Percentiles rank a stretch among this genome's conserved stretches.
Evolutionary conservation across 2,888 invertebrate species (phyloP).

Genomic region (Melolontha melolontha): DNA sequence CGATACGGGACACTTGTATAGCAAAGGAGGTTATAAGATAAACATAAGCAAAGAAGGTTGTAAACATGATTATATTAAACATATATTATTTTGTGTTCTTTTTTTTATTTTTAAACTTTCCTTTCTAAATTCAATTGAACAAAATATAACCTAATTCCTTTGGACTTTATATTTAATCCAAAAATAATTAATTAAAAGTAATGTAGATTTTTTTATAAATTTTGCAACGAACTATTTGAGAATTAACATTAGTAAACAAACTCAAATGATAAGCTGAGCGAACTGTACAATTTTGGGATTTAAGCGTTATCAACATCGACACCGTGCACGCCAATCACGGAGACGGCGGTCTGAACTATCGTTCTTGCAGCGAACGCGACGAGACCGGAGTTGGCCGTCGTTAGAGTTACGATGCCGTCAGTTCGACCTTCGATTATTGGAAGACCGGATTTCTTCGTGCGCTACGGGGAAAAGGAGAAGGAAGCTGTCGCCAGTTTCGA

Average conservation of each 20-base stretch:
- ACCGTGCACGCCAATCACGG: conserved; percentile 65
- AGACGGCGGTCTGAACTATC: conserved; percentile 63
- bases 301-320: conserved; percentile 63
- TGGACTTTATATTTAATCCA: no score
- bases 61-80: no score
- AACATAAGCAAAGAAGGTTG: no score
- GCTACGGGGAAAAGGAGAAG: conserved; percentile 81
- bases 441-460: conserved; percentile 81
- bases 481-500: conserved; percentile 85
- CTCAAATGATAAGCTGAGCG: conserved; percentile 50
- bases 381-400: conserved; percentile 70
- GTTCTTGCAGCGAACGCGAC: conserved; percentile 72
- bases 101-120: no score
- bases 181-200: no score
- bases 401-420: conserved; percentile 67
- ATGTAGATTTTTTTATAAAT: no score
- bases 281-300: conserved; percentile 63
- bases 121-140: no score
- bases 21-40: no score
- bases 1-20: no score
- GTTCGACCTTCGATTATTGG: conserved; percentile 79
- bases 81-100: no score
- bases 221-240: no score
- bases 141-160: no score
- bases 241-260: conserved; percentile 48